Conservation (phyloP, 2,797 vertebrate genomes). For the Trichosurus vulpecula region DNA sequence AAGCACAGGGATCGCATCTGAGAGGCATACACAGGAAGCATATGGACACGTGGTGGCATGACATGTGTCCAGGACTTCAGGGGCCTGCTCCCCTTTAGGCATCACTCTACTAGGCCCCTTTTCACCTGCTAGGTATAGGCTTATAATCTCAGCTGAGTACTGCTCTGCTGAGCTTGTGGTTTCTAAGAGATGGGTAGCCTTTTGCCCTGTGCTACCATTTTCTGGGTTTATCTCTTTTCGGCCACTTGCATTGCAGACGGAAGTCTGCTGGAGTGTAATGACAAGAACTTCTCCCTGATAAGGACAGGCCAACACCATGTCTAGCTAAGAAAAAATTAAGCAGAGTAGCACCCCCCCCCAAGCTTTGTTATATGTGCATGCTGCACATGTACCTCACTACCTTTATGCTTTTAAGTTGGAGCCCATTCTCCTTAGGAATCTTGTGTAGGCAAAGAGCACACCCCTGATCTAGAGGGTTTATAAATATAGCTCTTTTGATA, state of each 20-base stretch:
- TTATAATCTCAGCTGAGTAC: neutral
- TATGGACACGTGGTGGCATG: neutral
- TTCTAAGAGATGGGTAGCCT: neutral
- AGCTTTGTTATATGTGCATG: neutral
- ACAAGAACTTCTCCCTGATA: neutral
- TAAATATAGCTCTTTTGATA: neutral
- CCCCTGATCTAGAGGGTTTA: neutral
- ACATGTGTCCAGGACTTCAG: neutral
- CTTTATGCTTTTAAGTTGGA: neutral
- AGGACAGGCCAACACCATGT: neutral
- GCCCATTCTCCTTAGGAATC: neutral
- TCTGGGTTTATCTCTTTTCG: neutral
- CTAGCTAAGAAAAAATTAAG: neutral
- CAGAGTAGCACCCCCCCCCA: neutral
- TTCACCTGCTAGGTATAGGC: neutral
- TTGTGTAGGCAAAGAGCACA: neutral
- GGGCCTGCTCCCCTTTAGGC: neutral
- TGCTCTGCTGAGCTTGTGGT: neutral
- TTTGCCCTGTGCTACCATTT: neutral
- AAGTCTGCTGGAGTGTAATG: neutral
- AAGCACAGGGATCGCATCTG: neutral
- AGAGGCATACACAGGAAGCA: neutral
- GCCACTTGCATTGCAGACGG: neutral
- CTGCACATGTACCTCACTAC: too few relatives aligned
- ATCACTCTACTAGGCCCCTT: neutral